phyloP scores from a whole-genome alignment of 2,888 invertebrate species.

The Suillia variegata region DNA sequence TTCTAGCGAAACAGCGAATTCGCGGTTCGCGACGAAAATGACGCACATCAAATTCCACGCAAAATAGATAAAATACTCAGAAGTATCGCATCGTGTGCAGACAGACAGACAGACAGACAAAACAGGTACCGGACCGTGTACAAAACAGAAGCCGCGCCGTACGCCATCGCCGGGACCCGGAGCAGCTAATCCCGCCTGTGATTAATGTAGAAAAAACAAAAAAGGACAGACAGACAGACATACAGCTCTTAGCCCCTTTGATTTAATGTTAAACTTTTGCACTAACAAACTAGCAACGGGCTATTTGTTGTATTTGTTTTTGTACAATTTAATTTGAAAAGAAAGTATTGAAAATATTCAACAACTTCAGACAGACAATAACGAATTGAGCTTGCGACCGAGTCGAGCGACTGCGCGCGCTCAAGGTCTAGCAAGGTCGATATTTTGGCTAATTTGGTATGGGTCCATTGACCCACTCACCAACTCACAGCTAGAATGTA shows the following conservation, averaged over 20 bases:
- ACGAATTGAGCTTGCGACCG: neutral
- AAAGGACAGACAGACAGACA: neutral
- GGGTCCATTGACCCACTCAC: conserved; percentile 58
- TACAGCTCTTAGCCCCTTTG: too few species aligned
- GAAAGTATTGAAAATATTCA: too few species aligned
- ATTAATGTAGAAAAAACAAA: too few species aligned
- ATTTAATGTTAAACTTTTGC: too few species aligned
- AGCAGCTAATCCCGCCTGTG: neutral
- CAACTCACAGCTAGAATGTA: too few species aligned
- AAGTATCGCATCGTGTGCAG: conserved; percentile 37
- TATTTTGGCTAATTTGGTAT: conserved; percentile 38
- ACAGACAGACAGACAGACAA: conserved; percentile 19
- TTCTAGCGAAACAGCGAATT: conserved; percentile 32
- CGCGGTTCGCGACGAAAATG: conserved; percentile 23
- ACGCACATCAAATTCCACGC: conserved; percentile 50
- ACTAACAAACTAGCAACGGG: too few species aligned
- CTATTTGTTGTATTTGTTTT: too few species aligned
- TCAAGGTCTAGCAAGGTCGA: conserved; percentile 59
- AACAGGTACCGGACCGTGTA: neutral
- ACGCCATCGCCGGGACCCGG: neutral
- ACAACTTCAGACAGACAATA: too few species aligned
- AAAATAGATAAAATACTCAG: conserved; percentile 46
- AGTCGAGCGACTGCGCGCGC: neutral
- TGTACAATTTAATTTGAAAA: too few species aligned
- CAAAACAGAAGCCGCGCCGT: conserved; percentile 42